These are phyloP conservation scores for Sebastes oblongus DNA, from an alignment of 2,797 vertebrate species.

Conservation along the genomic window DNA sequence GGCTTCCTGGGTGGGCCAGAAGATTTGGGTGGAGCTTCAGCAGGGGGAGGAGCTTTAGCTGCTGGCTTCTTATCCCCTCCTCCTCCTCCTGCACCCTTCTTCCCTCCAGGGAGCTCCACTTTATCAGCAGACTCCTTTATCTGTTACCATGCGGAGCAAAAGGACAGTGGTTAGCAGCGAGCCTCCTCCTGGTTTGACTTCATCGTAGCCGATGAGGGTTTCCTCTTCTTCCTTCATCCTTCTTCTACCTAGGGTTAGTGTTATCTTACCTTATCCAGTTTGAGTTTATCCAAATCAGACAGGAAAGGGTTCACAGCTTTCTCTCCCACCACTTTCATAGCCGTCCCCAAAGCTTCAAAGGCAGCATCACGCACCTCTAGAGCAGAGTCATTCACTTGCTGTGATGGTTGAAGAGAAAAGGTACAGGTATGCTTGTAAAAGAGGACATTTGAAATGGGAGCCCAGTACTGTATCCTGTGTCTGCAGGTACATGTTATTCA, in stretches of 20 bases:
- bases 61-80: constrained; percentile 85
- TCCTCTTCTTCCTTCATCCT: neutral
- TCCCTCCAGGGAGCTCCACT: constrained; percentile 89
- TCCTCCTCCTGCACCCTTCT: constrained; percentile 75
- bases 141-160: constrained; percentile 68
- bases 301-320: constrained; percentile 96
- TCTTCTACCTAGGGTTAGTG: no score
- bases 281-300: constrained; percentile 94
- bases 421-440: neutral
- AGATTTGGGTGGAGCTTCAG: constrained; percentile 77
- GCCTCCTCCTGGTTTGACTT: neutral
- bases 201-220: neutral
- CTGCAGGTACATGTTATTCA: no score
- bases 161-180: neutral
- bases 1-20: constrained; percentile 86
- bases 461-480: neutral
- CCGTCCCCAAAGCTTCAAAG: constrained; percentile 95
- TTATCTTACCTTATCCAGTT: constrained; percentile 90
- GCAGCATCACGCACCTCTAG: constrained; percentile 96
- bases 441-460: neutral
- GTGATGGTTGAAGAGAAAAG: neutral
- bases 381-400: constrained; percentile 99
- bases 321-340: constrained; percentile 96
- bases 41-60: constrained; percentile 79
- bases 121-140: constrained; percentile 97